phyloP scores from a whole-genome alignment of 2,888 invertebrate genomes.

The Microctonus aethiopoides region DNA sequence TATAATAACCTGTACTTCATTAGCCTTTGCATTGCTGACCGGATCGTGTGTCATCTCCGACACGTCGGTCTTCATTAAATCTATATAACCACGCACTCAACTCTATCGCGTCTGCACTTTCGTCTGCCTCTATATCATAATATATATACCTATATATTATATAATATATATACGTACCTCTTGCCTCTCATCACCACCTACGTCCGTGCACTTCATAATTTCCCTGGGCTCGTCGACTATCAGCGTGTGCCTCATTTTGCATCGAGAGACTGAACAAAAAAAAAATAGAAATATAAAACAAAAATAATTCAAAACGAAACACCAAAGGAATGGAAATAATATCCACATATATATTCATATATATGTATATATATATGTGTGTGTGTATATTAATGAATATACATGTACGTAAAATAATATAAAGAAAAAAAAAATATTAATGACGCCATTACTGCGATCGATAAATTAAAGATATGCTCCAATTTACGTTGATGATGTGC shows the following conservation, averaged over 20 bases:
- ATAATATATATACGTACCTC: too few relatives aligned
- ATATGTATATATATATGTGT: neutral
- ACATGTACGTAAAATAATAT: neutral
- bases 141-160: too few relatives aligned
- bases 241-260: neutral
- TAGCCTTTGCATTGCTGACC: conserved; percentile 36
- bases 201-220: conserved; percentile 14
- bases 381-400: neutral
- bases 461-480: conserved; percentile 42
- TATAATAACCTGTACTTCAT: conserved; percentile 36
- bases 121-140: neutral
- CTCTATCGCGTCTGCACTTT: neutral
- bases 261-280: neutral
- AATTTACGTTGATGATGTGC: conserved; percentile 35
- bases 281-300: neutral
- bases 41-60: conserved; percentile 31
- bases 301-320: neutral
- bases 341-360: neutral
- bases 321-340: neutral
- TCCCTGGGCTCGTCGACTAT: conserved; percentile 7
- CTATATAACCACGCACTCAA: neutral
- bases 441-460: conserved; percentile 33
- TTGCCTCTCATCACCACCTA: conserved; percentile 12
- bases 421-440: conserved; percentile 1
- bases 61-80: conserved; percentile 44